These are phyloP conservation scores for Aurelia coerulea DNA, from an alignment of 30 jellyfish, hydroid and myxozoan genomes.

Conservation along the genomic window DNA sequence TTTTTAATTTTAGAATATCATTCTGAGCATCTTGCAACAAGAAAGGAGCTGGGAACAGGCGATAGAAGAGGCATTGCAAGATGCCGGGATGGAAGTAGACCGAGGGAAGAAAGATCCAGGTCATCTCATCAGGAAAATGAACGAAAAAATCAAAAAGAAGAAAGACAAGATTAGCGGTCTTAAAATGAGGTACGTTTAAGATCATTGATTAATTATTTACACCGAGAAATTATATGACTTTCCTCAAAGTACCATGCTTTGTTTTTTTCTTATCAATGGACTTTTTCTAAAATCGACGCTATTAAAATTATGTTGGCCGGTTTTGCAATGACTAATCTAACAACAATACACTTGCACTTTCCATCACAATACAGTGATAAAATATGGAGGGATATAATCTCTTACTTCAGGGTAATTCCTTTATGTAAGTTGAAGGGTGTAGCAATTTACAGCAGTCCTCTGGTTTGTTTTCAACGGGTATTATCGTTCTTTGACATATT, in stretches of 20 bases:
- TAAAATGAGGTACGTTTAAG: constrained; percentile 45
- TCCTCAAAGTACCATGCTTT: too few relatives aligned
- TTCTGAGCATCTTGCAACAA: constrained; percentile 61
- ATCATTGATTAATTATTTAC: not conserved
- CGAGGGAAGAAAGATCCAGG: constrained; percentile 65
- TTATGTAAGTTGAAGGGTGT: not conserved
- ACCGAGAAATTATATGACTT: too few relatives aligned
- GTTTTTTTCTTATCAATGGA: too few relatives aligned
- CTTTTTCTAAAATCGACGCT: too few relatives aligned
- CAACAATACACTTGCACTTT: too few relatives aligned
- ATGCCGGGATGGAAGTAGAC: constrained; percentile 66
- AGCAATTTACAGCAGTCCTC: not conserved
- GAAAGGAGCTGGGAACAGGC: constrained; percentile 91
- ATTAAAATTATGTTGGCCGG: too few relatives aligned
- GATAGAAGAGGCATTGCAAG: constrained; percentile 82
- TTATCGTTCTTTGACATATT: too few relatives aligned
- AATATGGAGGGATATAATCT: too few relatives aligned
- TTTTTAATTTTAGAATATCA: constrained; percentile 10
- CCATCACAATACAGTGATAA: too few relatives aligned
- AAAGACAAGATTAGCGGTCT: constrained; percentile 47
- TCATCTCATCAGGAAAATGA: constrained; percentile 51
- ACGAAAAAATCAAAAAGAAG: constrained; percentile 46
- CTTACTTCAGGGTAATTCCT: too few relatives aligned
- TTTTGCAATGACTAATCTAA: too few relatives aligned
- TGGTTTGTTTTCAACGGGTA: too few relatives aligned